Evolutionary conservation across 2,113 vertebrate species (phyloP).

Genomic region (Gallinago paraguaiae): DNA sequence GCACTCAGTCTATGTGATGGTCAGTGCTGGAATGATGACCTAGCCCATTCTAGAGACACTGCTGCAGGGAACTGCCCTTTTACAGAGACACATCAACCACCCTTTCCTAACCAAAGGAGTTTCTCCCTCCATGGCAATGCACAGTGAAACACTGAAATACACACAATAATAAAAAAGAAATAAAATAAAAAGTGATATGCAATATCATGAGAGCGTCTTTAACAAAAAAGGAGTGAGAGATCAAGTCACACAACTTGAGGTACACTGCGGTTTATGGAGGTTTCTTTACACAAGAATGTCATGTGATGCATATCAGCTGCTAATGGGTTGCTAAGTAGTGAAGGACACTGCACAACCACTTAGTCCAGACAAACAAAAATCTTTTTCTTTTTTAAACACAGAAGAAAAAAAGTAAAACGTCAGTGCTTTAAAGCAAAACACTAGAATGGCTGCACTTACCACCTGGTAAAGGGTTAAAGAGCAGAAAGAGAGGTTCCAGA

Average conservation of each 20-base stretch:
- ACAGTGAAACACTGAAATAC: neutral
- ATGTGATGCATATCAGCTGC: neutral
- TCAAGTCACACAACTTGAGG: neutral
- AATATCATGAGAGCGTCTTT: neutral
- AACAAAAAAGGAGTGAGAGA: neutral
- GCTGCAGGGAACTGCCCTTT: neutral
- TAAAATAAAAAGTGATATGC: neutral
- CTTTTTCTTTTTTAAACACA: neutral
- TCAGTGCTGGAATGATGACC: neutral
- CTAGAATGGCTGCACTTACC: conserved; percentile 77
- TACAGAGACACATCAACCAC: neutral
- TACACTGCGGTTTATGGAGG: neutral
- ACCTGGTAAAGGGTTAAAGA: conserved; percentile 77
- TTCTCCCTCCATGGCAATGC: neutral
- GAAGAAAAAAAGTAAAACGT: conserved; percentile 2
- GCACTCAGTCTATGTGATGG: neutral
- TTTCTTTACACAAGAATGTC: neutral
- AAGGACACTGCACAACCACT: conserved; percentile 20
- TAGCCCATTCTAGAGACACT: neutral
- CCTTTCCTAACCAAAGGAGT: neutral
- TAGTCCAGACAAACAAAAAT: conserved; percentile 13
- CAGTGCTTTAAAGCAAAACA: conserved; percentile 36
- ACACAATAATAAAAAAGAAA: neutral
- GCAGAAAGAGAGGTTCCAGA: conserved; percentile 75
- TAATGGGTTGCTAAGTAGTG: neutral